Evolutionary conservation across 2,888 invertebrate genomes (phyloP).

Genomic region (Tridacna gigas): DNA sequence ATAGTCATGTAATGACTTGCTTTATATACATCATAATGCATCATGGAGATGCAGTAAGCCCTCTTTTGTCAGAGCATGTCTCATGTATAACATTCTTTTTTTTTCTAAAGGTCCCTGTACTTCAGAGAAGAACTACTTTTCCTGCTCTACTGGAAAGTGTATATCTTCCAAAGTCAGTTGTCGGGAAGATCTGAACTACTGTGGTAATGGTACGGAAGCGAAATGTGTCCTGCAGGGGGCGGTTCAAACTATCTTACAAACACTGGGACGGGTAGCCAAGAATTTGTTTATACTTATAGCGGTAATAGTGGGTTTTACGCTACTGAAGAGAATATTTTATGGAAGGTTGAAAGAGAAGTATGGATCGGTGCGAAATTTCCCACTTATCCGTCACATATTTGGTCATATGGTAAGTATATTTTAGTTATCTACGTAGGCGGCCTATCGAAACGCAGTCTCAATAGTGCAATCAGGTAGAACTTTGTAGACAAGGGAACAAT

Average conservation of each 20-base stretch:
- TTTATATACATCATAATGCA: too few relatives aligned
- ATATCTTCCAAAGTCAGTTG: constrained; percentile 3
- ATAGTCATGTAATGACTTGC: too few relatives aligned
- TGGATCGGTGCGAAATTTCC: constrained; percentile 8
- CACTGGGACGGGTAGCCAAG: background rate
- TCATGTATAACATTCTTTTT: too few relatives aligned
- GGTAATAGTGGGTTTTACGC: background rate
- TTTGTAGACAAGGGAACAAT: too few relatives aligned
- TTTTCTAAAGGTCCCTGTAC: background rate
- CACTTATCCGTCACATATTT: background rate
- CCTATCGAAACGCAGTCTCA: background rate
- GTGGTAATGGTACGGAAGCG: constrained; percentile 3
- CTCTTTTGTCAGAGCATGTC: too few relatives aligned
- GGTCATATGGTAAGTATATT: background rate
- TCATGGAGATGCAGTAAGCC: too few relatives aligned
- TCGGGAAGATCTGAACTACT: constrained; percentile 3
- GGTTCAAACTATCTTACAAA: background rate
- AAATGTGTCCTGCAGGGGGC: background rate
- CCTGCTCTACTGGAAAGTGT: constrained; percentile 6
- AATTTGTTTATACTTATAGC: background rate
- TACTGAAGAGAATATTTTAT: constrained; percentile 1
- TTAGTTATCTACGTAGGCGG: background rate
- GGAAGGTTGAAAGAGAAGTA: background rate
- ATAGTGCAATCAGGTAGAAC: background rate
- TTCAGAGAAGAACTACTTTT: background rate